A percentile compares a stretch with the other conserved stretches of the same genome.
Evolutionary conservation across 2,797 vertebrate species (phyloP).

Genomic region (Emydoidea blandingii): DNA sequence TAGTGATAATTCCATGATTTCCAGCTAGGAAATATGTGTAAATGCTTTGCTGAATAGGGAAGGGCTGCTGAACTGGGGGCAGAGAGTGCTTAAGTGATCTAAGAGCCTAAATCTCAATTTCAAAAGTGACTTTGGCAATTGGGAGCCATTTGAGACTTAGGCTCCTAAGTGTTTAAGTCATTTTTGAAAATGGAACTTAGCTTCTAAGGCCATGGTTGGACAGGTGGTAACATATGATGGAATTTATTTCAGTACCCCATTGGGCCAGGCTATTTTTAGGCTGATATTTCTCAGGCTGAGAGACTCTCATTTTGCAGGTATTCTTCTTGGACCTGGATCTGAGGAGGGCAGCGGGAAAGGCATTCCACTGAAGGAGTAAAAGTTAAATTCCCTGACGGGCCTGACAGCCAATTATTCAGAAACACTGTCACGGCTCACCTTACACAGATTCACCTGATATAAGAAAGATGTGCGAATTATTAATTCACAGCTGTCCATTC

Average conservation of each 20-base stretch:
- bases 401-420: accelerated
- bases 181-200: not conserved
- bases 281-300: not conserved
- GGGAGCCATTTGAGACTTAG: not conserved
- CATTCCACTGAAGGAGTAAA: not conserved
- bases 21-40: not conserved
- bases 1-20: not conserved
- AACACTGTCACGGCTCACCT: not conserved
- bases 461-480: not conserved
- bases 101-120: not conserved
- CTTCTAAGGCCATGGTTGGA: not conserved
- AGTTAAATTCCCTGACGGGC: not conserved
- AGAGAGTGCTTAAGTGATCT: not conserved
- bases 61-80: not conserved
- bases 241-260: not conserved
- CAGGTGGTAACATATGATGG: not conserved
- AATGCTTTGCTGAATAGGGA: not conserved
- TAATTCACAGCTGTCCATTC: not conserved
- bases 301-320: not conserved
- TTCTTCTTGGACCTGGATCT: not conserved
- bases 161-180: not conserved
- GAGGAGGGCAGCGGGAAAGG: not conserved
- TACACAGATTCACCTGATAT: not conserved
- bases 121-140: not conserved
- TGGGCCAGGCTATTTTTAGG: not conserved